A percentile compares a stretch with the other conserved stretches of the same genome.
These are phyloP conservation scores for Drosophila engyochracea DNA, from an alignment of 2,888 invertebrate genomes.

Conservation along the genomic window DNA sequence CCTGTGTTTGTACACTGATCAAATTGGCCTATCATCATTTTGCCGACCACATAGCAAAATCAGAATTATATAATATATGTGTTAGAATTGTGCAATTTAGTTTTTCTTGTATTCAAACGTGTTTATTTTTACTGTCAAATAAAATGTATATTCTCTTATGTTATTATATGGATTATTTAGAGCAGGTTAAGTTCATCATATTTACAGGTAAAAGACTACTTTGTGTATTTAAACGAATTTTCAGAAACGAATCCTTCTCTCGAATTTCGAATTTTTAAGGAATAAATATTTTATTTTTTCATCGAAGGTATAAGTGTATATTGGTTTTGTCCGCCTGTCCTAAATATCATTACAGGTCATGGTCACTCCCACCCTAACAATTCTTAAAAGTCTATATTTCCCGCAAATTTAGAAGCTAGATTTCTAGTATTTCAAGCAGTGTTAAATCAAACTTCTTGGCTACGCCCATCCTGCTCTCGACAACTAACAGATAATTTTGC, in stretches of 20 bases:
- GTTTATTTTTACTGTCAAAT: slow-evolving; percentile 18
- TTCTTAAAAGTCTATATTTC: not conserved
- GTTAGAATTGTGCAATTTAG: slow-evolving; percentile 33
- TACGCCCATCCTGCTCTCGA: no score
- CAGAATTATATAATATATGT: slow-evolving; percentile 20
- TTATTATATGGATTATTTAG: slow-evolving; percentile 3
- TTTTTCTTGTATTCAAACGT: slow-evolving; percentile 17
- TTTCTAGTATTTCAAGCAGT: no score
- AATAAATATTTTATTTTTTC: not conserved
- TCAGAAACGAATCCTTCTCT: not conserved
- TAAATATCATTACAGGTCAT: not conserved
- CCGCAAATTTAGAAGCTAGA: not conserved
- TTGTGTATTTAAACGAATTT: not conserved
- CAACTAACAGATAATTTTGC: no score
- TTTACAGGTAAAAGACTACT: not conserved
- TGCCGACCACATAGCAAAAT: slow-evolving; percentile 10
- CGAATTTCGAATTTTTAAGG: not conserved
- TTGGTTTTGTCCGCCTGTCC: not conserved
- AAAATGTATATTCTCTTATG: slow-evolving; percentile 26
- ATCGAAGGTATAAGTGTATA: not conserved
- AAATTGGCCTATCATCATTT: slow-evolving; percentile 37
- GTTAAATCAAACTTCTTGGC: no score
- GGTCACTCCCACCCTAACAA: not conserved
- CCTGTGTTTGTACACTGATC: slow-evolving; percentile 31
- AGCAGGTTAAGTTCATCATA: not conserved